Conservation (phyloP, 2,797 vertebrate genomes). For the Sylvia borin region DNA sequence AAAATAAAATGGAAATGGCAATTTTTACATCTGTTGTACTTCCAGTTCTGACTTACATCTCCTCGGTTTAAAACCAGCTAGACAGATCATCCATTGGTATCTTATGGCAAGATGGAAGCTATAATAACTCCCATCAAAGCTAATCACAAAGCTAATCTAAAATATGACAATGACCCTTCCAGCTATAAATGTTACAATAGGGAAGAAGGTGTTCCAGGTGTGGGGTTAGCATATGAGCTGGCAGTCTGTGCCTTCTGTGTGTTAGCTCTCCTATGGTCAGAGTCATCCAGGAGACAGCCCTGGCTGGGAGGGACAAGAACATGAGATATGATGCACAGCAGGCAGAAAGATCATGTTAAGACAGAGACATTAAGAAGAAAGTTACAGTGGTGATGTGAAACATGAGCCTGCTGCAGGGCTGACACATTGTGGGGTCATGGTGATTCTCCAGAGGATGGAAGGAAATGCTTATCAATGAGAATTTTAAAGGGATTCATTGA, state of each 20-base stretch:
- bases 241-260: not conserved
- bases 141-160: not conserved
- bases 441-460: not conserved
- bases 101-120: not conserved
- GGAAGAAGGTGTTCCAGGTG: not conserved
- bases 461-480: not conserved
- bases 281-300: not conserved
- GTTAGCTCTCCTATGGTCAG: not conserved
- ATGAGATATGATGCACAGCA: not conserved
- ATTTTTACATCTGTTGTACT: not conserved
- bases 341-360: not conserved
- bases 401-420: not conserved
- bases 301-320: not conserved
- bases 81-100: not conserved
- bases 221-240: not conserved
- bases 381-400: not conserved
- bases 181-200: not conserved
- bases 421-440: rapidly evolving
- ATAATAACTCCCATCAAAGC: not conserved
- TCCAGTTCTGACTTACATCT: not conserved
- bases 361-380: not conserved
- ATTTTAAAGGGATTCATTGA: not conserved
- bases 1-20: not conserved
- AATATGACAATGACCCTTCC: not conserved
- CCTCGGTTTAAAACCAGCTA: not conserved